Evolutionary conservation across 1,140 invertebrate genomes (phyloP).

Genomic region (Nephotettix cincticeps): DNA sequence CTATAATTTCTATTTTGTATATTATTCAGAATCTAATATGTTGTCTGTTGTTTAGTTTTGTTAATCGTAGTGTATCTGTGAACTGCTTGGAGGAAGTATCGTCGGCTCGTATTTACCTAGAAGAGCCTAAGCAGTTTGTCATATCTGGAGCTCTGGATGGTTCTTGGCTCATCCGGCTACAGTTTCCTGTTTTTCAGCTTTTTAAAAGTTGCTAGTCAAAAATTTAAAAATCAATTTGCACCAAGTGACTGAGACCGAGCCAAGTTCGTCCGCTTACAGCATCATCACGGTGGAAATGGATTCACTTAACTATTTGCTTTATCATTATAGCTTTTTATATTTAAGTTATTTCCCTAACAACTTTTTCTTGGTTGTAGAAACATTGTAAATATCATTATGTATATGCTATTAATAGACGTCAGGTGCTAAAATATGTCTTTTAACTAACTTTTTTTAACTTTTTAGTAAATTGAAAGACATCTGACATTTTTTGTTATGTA

Average conservation of each 20-base stretch:
- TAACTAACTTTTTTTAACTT: not conserved
- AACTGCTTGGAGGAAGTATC: too few relatives aligned
- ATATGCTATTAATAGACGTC: constrained; percentile 4
- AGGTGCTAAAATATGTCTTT: constrained; percentile 1
- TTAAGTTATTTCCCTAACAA: not conserved
- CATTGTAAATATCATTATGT: constrained; percentile 12
- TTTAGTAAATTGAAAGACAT: not conserved
- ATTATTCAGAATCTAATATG: not conserved
- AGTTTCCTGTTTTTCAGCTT: not conserved
- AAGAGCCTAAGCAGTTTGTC: too few relatives aligned
- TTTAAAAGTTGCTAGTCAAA: constrained; percentile 23
- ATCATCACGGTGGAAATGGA: not conserved
- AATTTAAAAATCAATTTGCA: not conserved
- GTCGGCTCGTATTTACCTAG: too few relatives aligned
- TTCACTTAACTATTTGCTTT: not conserved
- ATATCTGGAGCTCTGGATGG: not conserved
- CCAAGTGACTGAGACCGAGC: not conserved
- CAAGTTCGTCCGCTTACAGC: too few relatives aligned
- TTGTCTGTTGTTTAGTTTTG: constrained; percentile 19
- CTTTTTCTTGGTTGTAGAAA: constrained; percentile 2
- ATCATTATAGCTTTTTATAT: constrained; percentile 13
- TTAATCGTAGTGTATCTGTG: not conserved
- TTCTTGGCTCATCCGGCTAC: not conserved
- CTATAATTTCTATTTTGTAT: constrained; percentile 23
- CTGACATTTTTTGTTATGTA: not conserved